These are phyloP conservation scores for Pollicipes pollicipes DNA, from an alignment of 1,140 invertebrate genomes.

Conservation along the genomic window DNA sequence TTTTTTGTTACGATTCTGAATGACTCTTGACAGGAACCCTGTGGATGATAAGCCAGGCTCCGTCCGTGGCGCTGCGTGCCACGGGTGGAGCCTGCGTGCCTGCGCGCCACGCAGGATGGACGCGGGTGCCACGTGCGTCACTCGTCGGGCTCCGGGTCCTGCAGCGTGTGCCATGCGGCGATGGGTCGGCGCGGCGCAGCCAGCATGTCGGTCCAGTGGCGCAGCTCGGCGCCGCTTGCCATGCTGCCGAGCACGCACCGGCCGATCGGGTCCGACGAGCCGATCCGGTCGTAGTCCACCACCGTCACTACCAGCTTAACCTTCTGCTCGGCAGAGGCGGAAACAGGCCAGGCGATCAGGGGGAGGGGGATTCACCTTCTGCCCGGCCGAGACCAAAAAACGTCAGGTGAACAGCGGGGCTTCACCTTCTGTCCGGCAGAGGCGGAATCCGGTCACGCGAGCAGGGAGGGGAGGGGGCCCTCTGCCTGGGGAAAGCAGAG, in stretches of 20 bases:
- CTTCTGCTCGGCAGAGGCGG: conserved; percentile 29
- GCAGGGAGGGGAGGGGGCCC: not conserved
- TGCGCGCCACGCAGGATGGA: too few relatives aligned
- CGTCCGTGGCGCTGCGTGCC: too few relatives aligned
- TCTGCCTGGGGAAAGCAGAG: too few relatives aligned
- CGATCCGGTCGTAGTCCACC: conserved; percentile 46
- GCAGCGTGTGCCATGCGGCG: conserved; percentile 39
- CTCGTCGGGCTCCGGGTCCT: conserved; percentile 22
- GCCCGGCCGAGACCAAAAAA: not conserved
- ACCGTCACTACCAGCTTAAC: conserved; percentile 41
- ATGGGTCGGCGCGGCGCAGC: conserved; percentile 38
- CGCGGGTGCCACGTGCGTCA: too few relatives aligned
- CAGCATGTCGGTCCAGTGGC: conserved; percentile 38
- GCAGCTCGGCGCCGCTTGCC: conserved; percentile 38
- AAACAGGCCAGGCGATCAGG: not conserved
- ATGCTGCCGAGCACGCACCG: conserved; percentile 38
- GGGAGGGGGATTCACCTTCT: not conserved
- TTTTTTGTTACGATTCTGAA: too few relatives aligned
- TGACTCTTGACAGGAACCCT: too few relatives aligned
- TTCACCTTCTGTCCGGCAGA: not conserved
- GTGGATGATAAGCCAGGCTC: too few relatives aligned
- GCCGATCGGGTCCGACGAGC: conserved; percentile 46
- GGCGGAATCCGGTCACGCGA: not conserved
- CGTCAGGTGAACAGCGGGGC: not conserved
- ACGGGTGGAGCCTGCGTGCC: too few relatives aligned